Percentiles rank a stretch among this genome's conserved stretches.
phyloP scores from a whole-genome alignment of 2,113 vertebrate genomes.

The Vireo altiloquus region DNA sequence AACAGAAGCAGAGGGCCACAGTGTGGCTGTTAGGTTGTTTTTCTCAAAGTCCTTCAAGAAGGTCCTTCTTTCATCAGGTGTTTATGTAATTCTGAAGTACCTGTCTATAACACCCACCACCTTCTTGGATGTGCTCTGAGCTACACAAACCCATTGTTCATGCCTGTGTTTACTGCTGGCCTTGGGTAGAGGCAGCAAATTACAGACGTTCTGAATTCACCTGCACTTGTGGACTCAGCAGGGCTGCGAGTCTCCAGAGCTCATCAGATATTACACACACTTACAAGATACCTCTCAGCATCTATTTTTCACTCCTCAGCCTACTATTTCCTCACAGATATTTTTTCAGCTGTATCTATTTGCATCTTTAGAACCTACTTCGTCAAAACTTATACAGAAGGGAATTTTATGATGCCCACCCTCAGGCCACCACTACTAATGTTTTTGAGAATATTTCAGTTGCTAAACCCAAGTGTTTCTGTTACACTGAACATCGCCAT shows the following conservation, averaged over 20 bases:
- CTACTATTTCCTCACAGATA: background rate
- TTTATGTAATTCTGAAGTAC: background rate
- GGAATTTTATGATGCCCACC: background rate
- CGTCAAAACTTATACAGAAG: background rate
- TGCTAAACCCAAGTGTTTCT: background rate
- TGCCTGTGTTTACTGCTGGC: background rate
- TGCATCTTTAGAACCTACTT: background rate
- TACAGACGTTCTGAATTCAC: background rate
- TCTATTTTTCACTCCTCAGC: background rate
- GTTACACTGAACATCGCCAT: background rate
- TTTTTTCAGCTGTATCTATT: rapidly evolving
- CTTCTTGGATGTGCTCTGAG: background rate
- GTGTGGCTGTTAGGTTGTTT: background rate
- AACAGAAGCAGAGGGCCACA: background rate
- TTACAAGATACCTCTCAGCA: background rate
- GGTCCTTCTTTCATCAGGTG: background rate
- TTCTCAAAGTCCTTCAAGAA: background rate
- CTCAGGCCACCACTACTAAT: rapidly evolving
- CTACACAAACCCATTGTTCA: background rate
- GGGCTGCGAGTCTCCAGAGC: background rate
- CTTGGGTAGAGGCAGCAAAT: background rate
- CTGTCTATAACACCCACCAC: background rate
- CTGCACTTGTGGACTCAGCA: background rate
- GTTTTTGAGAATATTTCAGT: background rate
- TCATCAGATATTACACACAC: background rate